Percentiles rank a stretch among this genome's conserved stretches.
phyloP scores from a whole-genome alignment of 2,888 invertebrate genomes.

The Abrostola tripartita region DNA sequence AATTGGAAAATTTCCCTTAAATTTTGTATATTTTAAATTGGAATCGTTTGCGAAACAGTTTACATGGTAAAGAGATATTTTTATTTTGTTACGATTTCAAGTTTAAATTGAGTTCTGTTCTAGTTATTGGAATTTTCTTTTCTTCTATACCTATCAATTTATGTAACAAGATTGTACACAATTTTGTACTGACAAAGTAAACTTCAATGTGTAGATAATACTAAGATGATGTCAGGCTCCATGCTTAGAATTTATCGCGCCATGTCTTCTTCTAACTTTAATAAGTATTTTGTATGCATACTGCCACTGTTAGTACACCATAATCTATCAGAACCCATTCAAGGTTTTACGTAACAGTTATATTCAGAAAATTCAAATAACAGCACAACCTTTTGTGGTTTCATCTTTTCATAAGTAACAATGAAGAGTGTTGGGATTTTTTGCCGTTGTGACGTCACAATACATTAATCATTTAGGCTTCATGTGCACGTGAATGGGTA shows the following conservation, averaged over 20 bases:
- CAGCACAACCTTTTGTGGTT: slow-evolving; percentile 4
- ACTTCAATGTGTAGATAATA: too few species aligned
- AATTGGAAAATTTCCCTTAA: slow-evolving; percentile 26
- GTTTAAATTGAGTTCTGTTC: background rate
- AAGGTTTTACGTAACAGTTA: too few species aligned
- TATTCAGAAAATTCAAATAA: background rate
- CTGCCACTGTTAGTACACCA: too few species aligned
- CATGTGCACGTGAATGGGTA: slow-evolving; percentile 1
- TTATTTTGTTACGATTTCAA: background rate
- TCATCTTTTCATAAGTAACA: slow-evolving; percentile 1
- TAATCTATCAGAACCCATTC: too few species aligned
- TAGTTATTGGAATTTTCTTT: background rate
- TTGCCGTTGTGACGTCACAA: slow-evolving; percentile 4
- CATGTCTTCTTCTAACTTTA: too few species aligned
- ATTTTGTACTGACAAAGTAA: too few species aligned
- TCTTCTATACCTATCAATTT: too few species aligned
- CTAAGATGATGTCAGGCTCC: too few species aligned
- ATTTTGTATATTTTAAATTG: slow-evolving; percentile 34
- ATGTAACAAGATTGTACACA: too few species aligned
- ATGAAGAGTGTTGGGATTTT: background rate
- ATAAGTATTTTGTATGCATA: too few species aligned
- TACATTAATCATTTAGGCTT: slow-evolving; percentile 15
- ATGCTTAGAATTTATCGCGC: too few species aligned
- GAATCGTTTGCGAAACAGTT: slow-evolving; percentile 16
- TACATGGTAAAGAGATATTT: slow-evolving; percentile 12